phyloP scores from a whole-genome alignment of 2,888 invertebrate genomes.

The Lacanobia wlatinum region DNA sequence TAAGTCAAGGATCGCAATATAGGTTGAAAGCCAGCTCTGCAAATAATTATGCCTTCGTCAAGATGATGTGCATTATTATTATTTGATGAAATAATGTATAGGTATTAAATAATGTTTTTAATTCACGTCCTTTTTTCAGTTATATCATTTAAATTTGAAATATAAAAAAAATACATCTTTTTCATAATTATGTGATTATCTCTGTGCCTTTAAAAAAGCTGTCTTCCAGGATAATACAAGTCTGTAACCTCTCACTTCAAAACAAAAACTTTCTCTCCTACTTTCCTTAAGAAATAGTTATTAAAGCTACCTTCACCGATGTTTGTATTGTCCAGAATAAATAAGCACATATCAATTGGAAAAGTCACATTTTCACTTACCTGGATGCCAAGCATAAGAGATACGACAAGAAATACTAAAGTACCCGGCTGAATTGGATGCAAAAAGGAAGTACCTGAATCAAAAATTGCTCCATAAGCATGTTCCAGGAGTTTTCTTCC shows the following conservation, averaged over 20 bases:
- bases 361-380: background rate
- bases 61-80: background rate
- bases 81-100: too few species aligned
- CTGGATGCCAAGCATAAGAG: background rate
- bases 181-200: background rate
- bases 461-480: conserved; percentile 93
- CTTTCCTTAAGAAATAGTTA: too few species aligned
- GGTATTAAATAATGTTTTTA: too few species aligned
- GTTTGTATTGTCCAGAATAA: background rate
- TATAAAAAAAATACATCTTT: background rate
- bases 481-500: conserved; percentile 93
- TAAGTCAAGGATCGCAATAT: background rate
- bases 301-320: too few species aligned
- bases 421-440: background rate
- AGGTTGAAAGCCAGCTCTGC: background rate
- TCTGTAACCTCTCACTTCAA: too few species aligned
- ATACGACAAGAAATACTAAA: background rate
- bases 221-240: too few species aligned
- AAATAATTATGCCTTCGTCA: background rate
- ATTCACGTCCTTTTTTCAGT: background rate
- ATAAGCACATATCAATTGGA: too few species aligned
- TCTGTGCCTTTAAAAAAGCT: too few species aligned
- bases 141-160: background rate
- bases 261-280: too few species aligned
- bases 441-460: conserved; percentile 86